phyloP scores from a whole-genome alignment of 2,113 vertebrate genomes.

The Columba janthina region DNA sequence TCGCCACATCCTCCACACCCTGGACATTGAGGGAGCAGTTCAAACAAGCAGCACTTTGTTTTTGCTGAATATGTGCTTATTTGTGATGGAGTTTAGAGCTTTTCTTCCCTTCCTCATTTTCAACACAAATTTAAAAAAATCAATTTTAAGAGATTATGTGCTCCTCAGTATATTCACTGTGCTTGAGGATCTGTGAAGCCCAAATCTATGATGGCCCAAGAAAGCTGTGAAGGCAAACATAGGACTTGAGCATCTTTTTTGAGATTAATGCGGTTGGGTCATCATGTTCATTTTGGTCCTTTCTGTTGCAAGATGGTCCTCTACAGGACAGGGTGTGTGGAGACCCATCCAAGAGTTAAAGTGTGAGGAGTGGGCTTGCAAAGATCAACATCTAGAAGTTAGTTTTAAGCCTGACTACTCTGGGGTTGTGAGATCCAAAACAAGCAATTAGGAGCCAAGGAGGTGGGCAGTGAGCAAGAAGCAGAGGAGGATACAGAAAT shows the following conservation, averaged over 20 bases:
- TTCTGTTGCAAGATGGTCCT: neutral
- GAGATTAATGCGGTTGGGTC: neutral
- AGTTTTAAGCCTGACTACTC: neutral
- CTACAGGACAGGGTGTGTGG: neutral
- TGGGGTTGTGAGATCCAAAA: neutral
- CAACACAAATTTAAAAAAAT: neutral
- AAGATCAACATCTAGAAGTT: neutral
- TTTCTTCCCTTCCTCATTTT: neutral
- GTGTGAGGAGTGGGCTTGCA: neutral
- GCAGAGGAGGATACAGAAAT: neutral
- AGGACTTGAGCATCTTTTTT: neutral
- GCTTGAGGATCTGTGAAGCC: neutral
- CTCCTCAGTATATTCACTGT: neutral
- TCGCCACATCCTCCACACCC: fast-evolving
- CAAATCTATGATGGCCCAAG: neutral
- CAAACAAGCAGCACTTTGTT: neutral
- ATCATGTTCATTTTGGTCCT: neutral
- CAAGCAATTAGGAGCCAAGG: neutral
- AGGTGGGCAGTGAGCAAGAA: neutral
- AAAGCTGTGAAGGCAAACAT: neutral
- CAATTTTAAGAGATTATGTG: neutral
- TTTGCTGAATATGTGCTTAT: neutral
- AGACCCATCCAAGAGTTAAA: neutral
- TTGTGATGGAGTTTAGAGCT: neutral
- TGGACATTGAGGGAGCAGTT: neutral